Evolutionary conservation across 2,113 vertebrate species (phyloP).

Genomic region (Hemiscyllium ocellatum): DNA sequence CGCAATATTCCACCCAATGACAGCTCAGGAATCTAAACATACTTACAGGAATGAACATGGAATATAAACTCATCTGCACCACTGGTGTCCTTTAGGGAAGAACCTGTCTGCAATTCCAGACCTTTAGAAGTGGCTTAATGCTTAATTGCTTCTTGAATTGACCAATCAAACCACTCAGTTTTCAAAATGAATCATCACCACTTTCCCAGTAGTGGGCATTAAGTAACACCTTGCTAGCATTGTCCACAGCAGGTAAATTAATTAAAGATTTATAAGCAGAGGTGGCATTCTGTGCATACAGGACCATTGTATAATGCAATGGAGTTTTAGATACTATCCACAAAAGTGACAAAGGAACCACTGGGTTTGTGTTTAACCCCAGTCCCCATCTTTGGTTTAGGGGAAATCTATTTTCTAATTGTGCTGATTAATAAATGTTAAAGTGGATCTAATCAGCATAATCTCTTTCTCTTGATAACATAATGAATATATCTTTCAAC

Average conservation of each 20-base stretch:
- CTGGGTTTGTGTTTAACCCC: neutral
- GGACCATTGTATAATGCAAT: neutral
- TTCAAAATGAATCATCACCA: neutral
- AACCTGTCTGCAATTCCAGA: neutral
- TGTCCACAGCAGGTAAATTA: neutral
- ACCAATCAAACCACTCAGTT: neutral
- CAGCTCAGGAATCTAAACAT: neutral
- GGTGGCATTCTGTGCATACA: too few species aligned
- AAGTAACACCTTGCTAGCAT: neutral
- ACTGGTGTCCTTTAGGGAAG: neutral
- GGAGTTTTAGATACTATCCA: neutral
- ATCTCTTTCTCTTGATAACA: constrained; percentile 7
- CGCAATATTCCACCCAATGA: neutral
- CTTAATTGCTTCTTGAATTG: neutral
- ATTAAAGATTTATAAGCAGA: neutral
- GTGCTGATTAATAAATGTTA: constrained; percentile 16
- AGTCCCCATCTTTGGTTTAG: neutral
- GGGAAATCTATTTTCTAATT: constrained; percentile 8
- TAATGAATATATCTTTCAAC: constrained; percentile 21
- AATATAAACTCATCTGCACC: neutral
- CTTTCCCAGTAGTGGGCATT: neutral
- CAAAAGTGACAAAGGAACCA: neutral
- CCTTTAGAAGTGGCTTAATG: neutral
- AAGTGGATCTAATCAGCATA: constrained; percentile 3
- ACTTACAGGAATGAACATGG: neutral